Evolutionary conservation across 2,797 vertebrate genomes (phyloP), one percentile per base, ranked within the genome.

Genomic region (Gadopsis bispinosus): DNA sequence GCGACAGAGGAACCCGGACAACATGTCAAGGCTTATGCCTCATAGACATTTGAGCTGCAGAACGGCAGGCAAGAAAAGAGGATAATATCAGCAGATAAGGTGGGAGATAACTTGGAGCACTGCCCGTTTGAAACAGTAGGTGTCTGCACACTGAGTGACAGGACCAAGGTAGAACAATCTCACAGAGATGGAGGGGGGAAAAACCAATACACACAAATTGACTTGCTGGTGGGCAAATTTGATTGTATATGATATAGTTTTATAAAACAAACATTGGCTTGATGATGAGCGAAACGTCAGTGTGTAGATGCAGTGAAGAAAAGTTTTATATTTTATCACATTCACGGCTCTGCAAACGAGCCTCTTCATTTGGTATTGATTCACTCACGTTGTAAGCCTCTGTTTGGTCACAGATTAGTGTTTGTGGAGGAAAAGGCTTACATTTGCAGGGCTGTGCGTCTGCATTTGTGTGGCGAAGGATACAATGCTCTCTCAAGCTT

Each of bases 221-320:
- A 77, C 63, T 76, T 68, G 69, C 39, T 75, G 33, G 54, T 75
- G 65, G 79, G 70, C 63, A 81, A 82, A 89, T 73, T 81, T 79
- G 83, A 90, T 92, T 93, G 91, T 91, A 93, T 75, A 80, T 77
- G 67, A 80, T 88, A 79, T 93, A 88, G 87, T 93, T 95, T 93
- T 92, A 77, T 91, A 87, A 62, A 71, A 75, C n/a, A 83, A 35
- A 72, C 73, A 37, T 53, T 77, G 53, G 62, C 47, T 85, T 87
- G 83, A 77, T 83, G 69, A 72, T 77, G 77, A 88, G 51, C 70
- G 1, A 79, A 77, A 63, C 26, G 29, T 64, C 33, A n/a, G 66
- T 61, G 77, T 80, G 81, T 72, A 74, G 80, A 75, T 83, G 81
- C 73, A 53, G 66, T 54, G 67, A 74, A 50, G 29, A 39, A 67